These are phyloP conservation scores for Platygyra sinensis DNA, from an alignment of 64 coral and sea anemone species.

Conservation along the genomic window DNA sequence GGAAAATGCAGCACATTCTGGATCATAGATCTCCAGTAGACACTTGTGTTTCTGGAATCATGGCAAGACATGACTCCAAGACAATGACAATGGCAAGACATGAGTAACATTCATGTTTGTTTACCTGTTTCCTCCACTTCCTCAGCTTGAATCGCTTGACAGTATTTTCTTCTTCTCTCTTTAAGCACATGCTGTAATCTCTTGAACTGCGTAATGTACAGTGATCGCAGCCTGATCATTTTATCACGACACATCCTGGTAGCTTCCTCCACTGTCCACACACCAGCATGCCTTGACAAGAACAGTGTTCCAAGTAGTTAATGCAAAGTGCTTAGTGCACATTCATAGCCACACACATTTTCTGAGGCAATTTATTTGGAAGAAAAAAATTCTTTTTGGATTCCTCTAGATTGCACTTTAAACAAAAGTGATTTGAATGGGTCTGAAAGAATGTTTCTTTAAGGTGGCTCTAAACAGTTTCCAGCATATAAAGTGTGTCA, in stretches of 20 bases:
- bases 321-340: no score
- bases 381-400: no score
- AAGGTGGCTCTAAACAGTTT: no score
- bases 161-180: constrained; percentile 92
- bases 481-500: no score
- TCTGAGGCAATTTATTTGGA: no score
- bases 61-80: no score
- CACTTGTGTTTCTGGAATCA: no score
- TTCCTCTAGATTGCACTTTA: no score
- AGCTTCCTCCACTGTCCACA: constrained; percentile 93
- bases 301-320: background rate
- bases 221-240: constrained; percentile 79
- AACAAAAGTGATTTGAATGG: no score
- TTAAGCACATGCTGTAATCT: constrained; percentile 90
- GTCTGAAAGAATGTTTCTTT: no score
- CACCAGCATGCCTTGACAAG: constrained; percentile 84
- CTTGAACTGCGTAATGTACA: constrained; percentile 94
- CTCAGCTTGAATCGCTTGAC: constrained; percentile 78
- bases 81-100: no score
- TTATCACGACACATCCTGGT: constrained; percentile 89
- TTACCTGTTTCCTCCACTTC: constrained; percentile 74
- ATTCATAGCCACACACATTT: no score
- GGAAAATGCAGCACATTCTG: background rate
- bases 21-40: background rate
- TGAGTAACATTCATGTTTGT: background rate